These are phyloP conservation scores for Zaprionus africanus DNA, from an alignment of 1,140 invertebrate species.

Conservation along the genomic window DNA sequence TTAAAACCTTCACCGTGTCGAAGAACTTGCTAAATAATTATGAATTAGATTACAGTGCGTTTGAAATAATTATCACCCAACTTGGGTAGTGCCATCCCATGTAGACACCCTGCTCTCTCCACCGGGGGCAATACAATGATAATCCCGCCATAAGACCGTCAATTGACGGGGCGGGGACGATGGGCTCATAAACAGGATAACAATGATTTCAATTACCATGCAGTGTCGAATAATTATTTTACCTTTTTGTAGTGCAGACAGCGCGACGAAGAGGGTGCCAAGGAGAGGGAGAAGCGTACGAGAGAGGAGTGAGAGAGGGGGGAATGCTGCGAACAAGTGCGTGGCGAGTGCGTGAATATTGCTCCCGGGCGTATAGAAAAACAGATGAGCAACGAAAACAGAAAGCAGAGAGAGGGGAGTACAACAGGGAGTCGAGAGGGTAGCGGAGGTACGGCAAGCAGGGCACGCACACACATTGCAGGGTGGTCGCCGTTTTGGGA, in stretches of 20 bases:
- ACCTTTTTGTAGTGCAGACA: slow-evolving; percentile 75
- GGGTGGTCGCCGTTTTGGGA: slow-evolving; percentile 6
- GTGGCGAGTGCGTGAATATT: slow-evolving; percentile 81
- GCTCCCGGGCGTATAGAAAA: slow-evolving; percentile 81
- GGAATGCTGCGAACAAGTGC: slow-evolving; percentile 63
- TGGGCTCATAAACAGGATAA: slow-evolving; percentile 67
- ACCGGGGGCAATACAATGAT: slow-evolving; percentile 62
- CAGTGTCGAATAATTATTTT: slow-evolving; percentile 83
- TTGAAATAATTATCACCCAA: slow-evolving; percentile 66
- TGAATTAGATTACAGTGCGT: slow-evolving; percentile 52
- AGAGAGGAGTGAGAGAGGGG: slow-evolving; percentile 19
- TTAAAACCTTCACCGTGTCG: neutral
- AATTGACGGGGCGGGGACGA: slow-evolving; percentile 21
- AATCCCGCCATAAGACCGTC: slow-evolving; percentile 67
- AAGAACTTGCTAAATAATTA: slow-evolving; percentile 31
- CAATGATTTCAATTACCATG: slow-evolving; percentile 83
- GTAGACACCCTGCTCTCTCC: slow-evolving; percentile 20
- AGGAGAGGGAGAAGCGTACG: slow-evolving; percentile 2
- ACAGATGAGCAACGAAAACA: slow-evolving; percentile 63
- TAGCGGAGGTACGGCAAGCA: neutral
- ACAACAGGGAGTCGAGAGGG: neutral
- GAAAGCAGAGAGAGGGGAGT: slow-evolving; percentile 8
- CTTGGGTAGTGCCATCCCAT: neutral
- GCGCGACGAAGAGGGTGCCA: neutral
- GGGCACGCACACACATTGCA: neutral